phyloP scores from a whole-genome alignment of 2,797 vertebrate species.

The Hypotaenidia okinawae region DNA sequence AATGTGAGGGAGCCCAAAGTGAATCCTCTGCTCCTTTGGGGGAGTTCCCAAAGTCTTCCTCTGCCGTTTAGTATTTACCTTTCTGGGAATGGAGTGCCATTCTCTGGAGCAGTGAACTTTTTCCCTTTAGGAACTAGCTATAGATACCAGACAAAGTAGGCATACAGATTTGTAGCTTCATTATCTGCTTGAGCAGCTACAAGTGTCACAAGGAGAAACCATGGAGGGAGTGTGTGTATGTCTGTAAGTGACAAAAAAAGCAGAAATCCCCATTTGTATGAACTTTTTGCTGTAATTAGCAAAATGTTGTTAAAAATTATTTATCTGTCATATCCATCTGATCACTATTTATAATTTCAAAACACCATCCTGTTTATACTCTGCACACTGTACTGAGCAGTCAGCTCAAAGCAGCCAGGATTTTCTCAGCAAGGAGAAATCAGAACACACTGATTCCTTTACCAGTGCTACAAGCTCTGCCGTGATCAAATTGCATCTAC shows the following conservation, averaged over 20 bases:
- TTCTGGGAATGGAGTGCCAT: background rate
- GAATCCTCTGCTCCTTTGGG: background rate
- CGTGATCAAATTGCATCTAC: fast-evolving
- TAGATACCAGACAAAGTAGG: background rate
- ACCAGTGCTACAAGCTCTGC: background rate
- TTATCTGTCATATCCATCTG: background rate
- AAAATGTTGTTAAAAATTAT: conserved; percentile 32
- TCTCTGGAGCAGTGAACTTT: conserved; percentile 24
- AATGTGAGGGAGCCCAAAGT: background rate
- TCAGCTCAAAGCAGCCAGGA: background rate
- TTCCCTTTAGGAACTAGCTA: background rate
- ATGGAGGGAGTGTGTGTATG: background rate
- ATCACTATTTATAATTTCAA: conserved; percentile 3
- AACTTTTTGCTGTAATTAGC: conserved; percentile 18
- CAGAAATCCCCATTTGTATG: background rate
- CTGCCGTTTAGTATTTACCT: background rate
- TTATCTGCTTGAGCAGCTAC: conserved; percentile 34
- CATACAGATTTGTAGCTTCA: conserved; percentile 17
- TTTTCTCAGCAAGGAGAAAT: conserved; percentile 26
- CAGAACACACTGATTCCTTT: background rate
- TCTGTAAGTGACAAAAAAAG: conserved; percentile 10
- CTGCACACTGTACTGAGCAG: background rate
- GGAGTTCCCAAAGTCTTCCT: background rate
- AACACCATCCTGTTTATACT: background rate
- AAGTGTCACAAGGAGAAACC: conserved; percentile 23